Percentiles rank a stretch among this genome's conserved stretches.
Conservation (phyloP, 2,888 invertebrate species). For the Hydriomena furcata region DNA sequence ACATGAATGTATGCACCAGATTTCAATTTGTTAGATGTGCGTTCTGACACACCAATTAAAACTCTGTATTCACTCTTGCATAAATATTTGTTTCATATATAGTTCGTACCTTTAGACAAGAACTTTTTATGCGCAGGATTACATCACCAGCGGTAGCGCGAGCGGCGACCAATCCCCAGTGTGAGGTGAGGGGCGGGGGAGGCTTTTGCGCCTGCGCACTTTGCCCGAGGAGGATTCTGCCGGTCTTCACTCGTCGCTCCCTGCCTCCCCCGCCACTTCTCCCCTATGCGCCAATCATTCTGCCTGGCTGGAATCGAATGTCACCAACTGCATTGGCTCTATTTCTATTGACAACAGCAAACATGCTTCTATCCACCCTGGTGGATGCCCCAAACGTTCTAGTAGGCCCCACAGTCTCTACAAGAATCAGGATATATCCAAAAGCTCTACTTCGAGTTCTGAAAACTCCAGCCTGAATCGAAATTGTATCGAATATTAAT, state of each 20-base stretch:
- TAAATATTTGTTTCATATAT: too few species aligned
- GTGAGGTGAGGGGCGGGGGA: constrained; percentile 81
- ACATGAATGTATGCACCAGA: too few species aligned
- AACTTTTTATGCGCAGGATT: constrained; percentile 60
- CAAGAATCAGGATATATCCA: constrained; percentile 14
- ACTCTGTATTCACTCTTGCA: too few species aligned
- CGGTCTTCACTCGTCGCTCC: constrained; percentile 43
- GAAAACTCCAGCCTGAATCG: constrained; percentile 25
- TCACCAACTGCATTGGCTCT: constrained; percentile 14
- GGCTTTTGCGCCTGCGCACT: constrained; percentile 74
- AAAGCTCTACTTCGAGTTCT: constrained; percentile 14
- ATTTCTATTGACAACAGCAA: constrained; percentile 15
- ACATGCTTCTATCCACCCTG: background rate
- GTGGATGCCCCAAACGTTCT: background rate
- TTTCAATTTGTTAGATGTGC: too few species aligned
- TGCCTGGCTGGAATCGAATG: constrained; percentile 29
- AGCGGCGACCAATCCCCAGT: constrained; percentile 79
- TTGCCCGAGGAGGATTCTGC: constrained; percentile 70
- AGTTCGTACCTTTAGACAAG: background rate
- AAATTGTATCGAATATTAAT: constrained; percentile 29
- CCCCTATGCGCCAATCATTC: constrained; percentile 34
- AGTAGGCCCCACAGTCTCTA: constrained; percentile 13
- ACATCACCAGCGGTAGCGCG: constrained; percentile 75
- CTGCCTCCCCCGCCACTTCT: constrained; percentile 64
- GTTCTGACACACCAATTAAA: too few species aligned